These are phyloP conservation scores for Cyclophora punctaria DNA, from an alignment of 2,888 invertebrate species.

Conservation along the genomic window DNA sequence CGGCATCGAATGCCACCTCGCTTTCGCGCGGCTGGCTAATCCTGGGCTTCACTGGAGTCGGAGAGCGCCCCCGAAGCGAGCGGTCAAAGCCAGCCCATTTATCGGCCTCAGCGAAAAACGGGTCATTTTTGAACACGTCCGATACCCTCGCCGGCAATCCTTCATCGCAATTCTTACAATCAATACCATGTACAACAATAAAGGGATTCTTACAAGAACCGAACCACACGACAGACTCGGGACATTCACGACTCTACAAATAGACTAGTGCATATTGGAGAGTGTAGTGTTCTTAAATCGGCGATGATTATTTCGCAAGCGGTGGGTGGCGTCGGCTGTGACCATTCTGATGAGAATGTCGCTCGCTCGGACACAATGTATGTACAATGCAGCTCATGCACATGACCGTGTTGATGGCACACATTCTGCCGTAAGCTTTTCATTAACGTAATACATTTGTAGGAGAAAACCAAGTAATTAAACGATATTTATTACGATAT, in stretches of 20 bases:
- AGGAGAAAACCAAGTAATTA: too few relatives aligned
- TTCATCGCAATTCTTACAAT: conserved; percentile 67
- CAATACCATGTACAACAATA: conserved; percentile 41
- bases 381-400: conserved; percentile 70
- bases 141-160: conserved; percentile 64
- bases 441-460: too few relatives aligned
- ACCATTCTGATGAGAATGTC: conserved; percentile 41
- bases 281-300: conserved; percentile 60
- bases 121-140: conserved; percentile 67
- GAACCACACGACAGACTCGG: conserved; percentile 1
- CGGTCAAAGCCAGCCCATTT: conserved; percentile 75
- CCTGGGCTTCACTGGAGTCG: conserved; percentile 83
- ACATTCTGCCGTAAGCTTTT: conserved; percentile 1
- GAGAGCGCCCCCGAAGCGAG: conserved; percentile 76
- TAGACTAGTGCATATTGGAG: conserved; percentile 23
- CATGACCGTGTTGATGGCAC: conserved; percentile 23
- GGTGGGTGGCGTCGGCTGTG: conserved; percentile 23
- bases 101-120: conserved; percentile 71
- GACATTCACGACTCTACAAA: conserved; percentile 1
- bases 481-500: too few relatives aligned
- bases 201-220: too few relatives aligned
- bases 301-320: conserved; percentile 22
- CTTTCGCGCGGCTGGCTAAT: conserved; percentile 80
- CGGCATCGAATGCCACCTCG: conserved; percentile 83
- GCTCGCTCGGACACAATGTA: conserved; percentile 37